Percentiles rank a stretch among this genome's conserved stretches.
Evolutionary conservation across 2,113 vertebrate species (phyloP).

Genomic region (Eptesicus fuscus): DNA sequence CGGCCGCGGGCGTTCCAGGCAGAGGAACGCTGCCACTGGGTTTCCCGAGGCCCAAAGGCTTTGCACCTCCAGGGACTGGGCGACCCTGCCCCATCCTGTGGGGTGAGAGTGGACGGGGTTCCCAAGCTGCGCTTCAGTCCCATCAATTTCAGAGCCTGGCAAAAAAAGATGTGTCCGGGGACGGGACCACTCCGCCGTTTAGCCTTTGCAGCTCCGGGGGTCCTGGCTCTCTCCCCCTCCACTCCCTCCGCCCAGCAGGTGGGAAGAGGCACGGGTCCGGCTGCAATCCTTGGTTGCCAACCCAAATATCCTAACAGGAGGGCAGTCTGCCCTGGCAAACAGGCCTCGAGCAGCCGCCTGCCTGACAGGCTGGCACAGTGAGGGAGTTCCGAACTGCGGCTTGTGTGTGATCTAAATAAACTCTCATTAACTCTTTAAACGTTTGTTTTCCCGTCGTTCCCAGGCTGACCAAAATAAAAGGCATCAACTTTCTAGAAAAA

Average conservation of each 20-base stretch:
- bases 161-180: not conserved
- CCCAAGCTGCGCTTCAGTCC: not conserved
- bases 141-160: not conserved
- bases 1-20: not conserved
- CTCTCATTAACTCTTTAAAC: not conserved
- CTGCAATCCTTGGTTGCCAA: not conserved
- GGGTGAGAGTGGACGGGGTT: not conserved
- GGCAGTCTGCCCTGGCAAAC: not conserved
- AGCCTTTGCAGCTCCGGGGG: not conserved
- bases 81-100: not conserved
- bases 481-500: not conserved
- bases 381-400: not conserved
- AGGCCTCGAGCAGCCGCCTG: not conserved
- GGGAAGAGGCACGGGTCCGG: not conserved
- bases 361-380: not conserved
- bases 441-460: not conserved
- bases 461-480: not conserved
- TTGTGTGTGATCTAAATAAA: not conserved
- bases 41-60: not conserved
- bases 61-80: not conserved
- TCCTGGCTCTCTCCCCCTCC: not conserved
- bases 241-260: conserved; percentile 23
- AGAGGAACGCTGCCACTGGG: rapidly evolving
- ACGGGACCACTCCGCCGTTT: no score
- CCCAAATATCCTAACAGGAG: not conserved